phyloP scores from a whole-genome alignment of 2,113 vertebrate genomes.

The Nansenia antarctica region DNA sequence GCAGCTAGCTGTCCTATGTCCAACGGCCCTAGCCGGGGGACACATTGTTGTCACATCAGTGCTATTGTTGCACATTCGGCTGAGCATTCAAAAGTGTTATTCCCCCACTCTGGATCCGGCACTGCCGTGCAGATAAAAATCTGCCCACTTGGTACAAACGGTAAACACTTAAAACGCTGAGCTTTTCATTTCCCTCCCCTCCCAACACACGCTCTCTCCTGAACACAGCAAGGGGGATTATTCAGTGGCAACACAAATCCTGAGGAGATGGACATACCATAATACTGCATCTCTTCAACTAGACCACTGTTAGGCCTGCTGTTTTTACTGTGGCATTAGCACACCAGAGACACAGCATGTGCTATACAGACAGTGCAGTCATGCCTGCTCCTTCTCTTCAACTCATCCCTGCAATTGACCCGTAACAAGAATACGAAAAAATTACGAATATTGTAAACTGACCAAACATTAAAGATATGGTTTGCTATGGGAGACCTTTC shows the following conservation, averaged over 20 bases:
- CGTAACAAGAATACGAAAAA: conserved; percentile 20
- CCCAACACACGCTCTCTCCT: conserved; percentile 42
- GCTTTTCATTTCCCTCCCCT: conserved; percentile 64
- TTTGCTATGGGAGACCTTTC: conserved; percentile 13
- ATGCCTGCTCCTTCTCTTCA: background rate
- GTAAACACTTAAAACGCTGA: conserved; percentile 80
- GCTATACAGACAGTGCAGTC: conserved; percentile 5
- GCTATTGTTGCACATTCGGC: conserved; percentile 75
- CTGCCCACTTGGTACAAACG: conserved; percentile 78
- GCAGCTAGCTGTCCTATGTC: conserved; percentile 62
- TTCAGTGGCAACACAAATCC: background rate
- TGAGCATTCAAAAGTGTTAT: conserved; percentile 80
- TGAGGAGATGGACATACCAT: conserved; percentile 4
- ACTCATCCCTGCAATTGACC: conserved; percentile 22
- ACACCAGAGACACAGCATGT: conserved; percentile 4
- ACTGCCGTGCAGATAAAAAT: conserved; percentile 80
- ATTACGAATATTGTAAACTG: conserved; percentile 34
- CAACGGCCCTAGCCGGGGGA: conserved; percentile 36
- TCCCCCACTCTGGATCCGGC: conserved; percentile 69
- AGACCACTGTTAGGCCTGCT: background rate
- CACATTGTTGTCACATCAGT: conserved; percentile 72
- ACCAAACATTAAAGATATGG: conserved; percentile 1
- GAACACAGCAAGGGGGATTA: conserved; percentile 5
- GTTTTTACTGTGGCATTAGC: conserved; percentile 18
- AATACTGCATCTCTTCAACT: conserved; percentile 7